Percentiles rank a stretch among this genome's conserved stretches.
Evolutionary conservation across 2,113 vertebrate species (phyloP).

Genomic region (Silurus asotus): DNA sequence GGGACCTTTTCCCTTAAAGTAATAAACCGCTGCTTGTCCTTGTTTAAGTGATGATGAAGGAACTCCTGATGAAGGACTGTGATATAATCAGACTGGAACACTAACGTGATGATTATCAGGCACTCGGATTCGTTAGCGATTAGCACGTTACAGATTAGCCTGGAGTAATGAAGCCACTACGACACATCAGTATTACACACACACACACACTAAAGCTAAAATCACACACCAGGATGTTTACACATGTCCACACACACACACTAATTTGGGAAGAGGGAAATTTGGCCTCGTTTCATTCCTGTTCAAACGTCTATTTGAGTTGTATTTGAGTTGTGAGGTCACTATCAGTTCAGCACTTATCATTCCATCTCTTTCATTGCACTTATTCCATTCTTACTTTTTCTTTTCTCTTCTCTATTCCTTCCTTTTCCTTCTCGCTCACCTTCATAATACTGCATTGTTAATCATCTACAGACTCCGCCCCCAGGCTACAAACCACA

Average conservation of each 20-base stretch:
- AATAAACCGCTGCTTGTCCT: not conserved
- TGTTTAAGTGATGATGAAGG: not conserved
- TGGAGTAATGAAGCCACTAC: not conserved
- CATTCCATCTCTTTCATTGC: not conserved
- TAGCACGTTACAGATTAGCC: not conserved
- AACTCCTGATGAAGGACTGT: not conserved
- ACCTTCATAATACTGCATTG: not conserved
- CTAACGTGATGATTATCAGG: not conserved
- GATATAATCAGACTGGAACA: not conserved
- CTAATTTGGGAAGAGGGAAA: not conserved
- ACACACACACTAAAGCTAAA: not conserved
- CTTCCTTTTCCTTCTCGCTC: not conserved
- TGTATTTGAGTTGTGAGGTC: not conserved
- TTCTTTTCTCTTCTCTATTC: not conserved
- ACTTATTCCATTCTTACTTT: not conserved
- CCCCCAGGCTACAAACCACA: not conserved
- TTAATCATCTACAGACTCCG: not conserved
- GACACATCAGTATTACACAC: not conserved
- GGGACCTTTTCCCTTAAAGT: not conserved
- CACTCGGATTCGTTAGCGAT: not conserved
- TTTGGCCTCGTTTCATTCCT: not conserved
- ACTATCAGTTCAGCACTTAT: not conserved
- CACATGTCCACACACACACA: not conserved
- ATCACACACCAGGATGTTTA: not conserved
- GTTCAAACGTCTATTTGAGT: too few relatives aligned